These are phyloP conservation scores for Horisme vitalbata DNA, from an alignment of 2,888 invertebrate species.

Conservation along the genomic window DNA sequence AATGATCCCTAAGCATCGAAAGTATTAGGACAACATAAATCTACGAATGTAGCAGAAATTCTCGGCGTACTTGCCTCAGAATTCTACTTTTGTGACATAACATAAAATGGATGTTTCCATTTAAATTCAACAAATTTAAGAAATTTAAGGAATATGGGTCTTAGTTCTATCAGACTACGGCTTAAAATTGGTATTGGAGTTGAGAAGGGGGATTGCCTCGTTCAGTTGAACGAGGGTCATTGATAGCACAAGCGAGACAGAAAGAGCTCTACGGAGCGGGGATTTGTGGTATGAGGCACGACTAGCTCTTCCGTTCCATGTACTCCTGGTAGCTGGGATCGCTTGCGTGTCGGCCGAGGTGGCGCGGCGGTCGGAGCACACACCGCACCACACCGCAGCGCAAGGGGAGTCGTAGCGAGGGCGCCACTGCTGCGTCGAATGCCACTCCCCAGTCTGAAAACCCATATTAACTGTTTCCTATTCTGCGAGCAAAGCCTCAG, in stretches of 20 bases:
- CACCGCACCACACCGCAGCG: constrained; percentile 39
- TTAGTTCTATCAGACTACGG: constrained; percentile 8
- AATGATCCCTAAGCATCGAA: constrained; percentile 78
- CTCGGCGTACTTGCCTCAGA: constrained; percentile 56
- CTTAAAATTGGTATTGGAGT: constrained; percentile 22
- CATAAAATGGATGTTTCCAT: constrained; percentile 48
- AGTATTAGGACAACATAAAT: constrained; percentile 70
- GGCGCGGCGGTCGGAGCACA: constrained; percentile 66
- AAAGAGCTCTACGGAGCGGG: constrained; percentile 28
- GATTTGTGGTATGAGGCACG: constrained; percentile 43
- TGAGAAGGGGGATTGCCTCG: constrained; percentile 52
- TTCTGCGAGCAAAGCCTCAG: constrained; percentile 2
- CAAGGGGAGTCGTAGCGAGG: constrained; percentile 7
- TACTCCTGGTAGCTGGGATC: constrained; percentile 72
- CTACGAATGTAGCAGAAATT: constrained; percentile 65
- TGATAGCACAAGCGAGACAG: constrained; percentile 60
- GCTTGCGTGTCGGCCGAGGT: constrained; percentile 79
- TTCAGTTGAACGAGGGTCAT: constrained; percentile 51
- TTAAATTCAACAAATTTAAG: constrained; percentile 30
- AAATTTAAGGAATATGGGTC: constrained; percentile 15
- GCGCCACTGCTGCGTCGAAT: constrained; percentile 20
- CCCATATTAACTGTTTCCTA: constrained; percentile 12
- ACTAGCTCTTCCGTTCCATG: constrained; percentile 46
- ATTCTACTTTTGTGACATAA: constrained; percentile 61
- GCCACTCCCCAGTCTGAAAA: constrained; percentile 6